Percentiles rank a stretch among this genome's conserved stretches.
These are phyloP conservation scores for Papilio elwesi DNA, from an alignment of 2,888 invertebrate species.

Conservation along the genomic window DNA sequence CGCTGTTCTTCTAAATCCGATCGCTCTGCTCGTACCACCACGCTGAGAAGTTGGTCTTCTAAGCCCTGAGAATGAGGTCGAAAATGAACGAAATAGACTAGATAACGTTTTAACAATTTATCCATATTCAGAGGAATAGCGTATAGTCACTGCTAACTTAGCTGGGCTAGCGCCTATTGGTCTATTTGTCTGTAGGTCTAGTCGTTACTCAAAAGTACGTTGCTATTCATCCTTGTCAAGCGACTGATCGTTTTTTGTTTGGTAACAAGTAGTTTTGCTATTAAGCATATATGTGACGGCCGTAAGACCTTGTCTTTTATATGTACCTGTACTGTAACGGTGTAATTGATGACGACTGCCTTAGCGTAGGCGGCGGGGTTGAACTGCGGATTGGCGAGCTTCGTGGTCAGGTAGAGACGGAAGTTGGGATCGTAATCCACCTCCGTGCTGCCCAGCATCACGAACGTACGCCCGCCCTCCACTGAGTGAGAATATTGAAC, in stretches of 20 bases:
- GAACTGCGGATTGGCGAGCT: constrained; percentile 94
- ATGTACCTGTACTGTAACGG: constrained; percentile 90
- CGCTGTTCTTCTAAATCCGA: constrained; percentile 95
- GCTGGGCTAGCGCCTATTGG: too few species aligned
- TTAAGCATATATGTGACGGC: too few species aligned
- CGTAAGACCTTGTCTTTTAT: neutral
- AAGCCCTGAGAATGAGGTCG: constrained; percentile 85
- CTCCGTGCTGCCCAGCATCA: constrained; percentile 94
- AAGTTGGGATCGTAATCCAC: constrained; percentile 95
- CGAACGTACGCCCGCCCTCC: constrained; percentile 90
- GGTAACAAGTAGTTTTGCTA: too few species aligned
- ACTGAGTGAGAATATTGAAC: constrained; percentile 58
- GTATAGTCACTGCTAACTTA: too few species aligned
- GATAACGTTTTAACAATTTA: too few species aligned
- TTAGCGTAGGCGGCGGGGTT: constrained; percentile 94
- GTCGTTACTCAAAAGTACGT: too few species aligned
- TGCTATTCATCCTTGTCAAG: too few species aligned
- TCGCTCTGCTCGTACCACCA: constrained; percentile 94
- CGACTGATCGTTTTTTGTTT: too few species aligned
- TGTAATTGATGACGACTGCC: constrained; percentile 95
- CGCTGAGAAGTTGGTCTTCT: constrained; percentile 95
- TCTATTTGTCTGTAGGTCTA: too few species aligned
- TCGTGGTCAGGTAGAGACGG: constrained; percentile 95
- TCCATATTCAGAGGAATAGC: too few species aligned
- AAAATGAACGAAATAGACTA: neutral